Percentiles rank a stretch among this genome's conserved stretches.
phyloP scores from a whole-genome alignment of 2,113 vertebrate species.

The Syrrhaptes paradoxus region DNA sequence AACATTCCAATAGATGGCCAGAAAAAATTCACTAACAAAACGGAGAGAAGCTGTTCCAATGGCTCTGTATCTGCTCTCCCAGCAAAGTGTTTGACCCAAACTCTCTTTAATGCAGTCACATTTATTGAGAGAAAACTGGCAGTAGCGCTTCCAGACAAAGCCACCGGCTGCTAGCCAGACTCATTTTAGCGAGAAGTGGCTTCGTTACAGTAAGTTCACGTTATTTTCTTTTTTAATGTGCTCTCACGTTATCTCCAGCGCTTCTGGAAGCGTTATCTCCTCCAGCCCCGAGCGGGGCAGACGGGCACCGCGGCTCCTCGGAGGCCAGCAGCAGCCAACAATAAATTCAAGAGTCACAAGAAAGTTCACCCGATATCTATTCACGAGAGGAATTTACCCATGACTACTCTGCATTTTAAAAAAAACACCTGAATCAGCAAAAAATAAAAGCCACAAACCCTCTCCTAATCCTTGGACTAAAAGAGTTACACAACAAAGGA shows the following conservation, averaged over 20 bases:
- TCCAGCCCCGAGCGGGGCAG: not conserved
- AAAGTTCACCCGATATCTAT: not conserved
- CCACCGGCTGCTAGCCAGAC: not conserved
- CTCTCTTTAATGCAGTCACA: not conserved
- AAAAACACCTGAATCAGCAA: not conserved
- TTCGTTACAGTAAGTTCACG: not conserved
- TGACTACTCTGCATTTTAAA: not conserved
- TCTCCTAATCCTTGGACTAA: not conserved
- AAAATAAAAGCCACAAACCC: not conserved
- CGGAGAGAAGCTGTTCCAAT: not conserved
- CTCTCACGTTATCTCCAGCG: not conserved
- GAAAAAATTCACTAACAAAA: not conserved
- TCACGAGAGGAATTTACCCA: not conserved
- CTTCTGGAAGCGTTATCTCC: not conserved
- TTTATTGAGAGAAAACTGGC: not conserved
- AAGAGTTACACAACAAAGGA: conserved; percentile 50
- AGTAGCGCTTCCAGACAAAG: not conserved
- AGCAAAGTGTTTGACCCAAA: not conserved
- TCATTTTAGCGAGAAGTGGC: not conserved
- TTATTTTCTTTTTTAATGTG: not conserved
- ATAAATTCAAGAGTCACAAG: not conserved
- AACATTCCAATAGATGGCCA: rapidly evolving
- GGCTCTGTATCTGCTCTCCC: not conserved
- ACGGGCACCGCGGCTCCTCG: not conserved
- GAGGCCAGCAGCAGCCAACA: not conserved